Evolutionary conservation across 2,888 invertebrate species (phyloP).

Genomic region (Pristionchus exspectatus): DNA sequence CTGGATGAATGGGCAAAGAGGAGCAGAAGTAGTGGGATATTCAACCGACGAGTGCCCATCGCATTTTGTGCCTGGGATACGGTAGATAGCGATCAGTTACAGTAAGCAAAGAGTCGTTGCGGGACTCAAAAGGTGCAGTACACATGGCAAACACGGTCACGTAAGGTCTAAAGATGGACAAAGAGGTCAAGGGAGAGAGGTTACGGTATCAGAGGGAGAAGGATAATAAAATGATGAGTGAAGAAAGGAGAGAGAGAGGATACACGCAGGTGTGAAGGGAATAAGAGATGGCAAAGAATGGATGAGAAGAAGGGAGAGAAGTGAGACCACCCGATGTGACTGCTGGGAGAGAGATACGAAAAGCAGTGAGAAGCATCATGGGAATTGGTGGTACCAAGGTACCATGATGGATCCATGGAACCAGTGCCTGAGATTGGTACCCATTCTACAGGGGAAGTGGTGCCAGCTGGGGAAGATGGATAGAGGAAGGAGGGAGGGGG

Average conservation of each 20-base stretch:
- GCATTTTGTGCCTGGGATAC: background rate
- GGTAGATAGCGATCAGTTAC: background rate
- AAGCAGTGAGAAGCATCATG: slow-evolving; percentile 6
- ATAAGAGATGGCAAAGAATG: slow-evolving; percentile 28
- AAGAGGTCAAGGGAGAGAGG: slow-evolving; percentile 15
- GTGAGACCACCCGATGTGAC: slow-evolving; percentile 25
- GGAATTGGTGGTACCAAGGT: background rate
- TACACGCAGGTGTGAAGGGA: slow-evolving; percentile 16
- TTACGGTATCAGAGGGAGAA: slow-evolving; percentile 17
- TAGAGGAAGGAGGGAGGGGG: background rate
- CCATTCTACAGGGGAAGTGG: slow-evolving; percentile 25
- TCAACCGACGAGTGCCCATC: background rate
- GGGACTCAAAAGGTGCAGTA: slow-evolving; percentile 1
- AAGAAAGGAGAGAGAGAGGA: slow-evolving; percentile 18
- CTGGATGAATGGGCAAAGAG: background rate
- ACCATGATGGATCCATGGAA: background rate
- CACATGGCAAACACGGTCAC: slow-evolving; percentile 40
- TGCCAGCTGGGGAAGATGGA: slow-evolving; percentile 24
- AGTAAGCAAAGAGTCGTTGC: background rate
- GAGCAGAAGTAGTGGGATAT: background rate
- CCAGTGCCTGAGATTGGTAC: background rate
- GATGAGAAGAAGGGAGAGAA: background rate
- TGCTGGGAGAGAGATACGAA: background rate
- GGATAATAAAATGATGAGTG: slow-evolving; percentile 41
- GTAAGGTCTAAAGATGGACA: background rate